phyloP scores from a whole-genome alignment of 2,888 invertebrate species.

The Reticulitermes lucifugus region DNA sequence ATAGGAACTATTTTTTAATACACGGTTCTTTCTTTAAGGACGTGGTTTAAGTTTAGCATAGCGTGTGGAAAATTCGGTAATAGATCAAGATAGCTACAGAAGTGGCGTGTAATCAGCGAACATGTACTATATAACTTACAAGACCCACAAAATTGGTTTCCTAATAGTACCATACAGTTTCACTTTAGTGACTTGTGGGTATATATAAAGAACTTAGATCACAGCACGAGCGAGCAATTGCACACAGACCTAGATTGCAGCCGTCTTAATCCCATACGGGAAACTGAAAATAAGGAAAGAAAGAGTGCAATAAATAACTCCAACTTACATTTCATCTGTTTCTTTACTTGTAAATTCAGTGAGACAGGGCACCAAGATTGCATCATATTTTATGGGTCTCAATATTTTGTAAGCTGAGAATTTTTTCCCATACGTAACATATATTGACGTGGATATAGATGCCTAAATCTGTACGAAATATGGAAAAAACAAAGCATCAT shows the following conservation, averaged over 20 bases:
- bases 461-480: too few relatives aligned
- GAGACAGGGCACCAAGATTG: too few relatives aligned
- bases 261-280: background rate
- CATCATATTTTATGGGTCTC: too few relatives aligned
- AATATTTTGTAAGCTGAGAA: too few relatives aligned
- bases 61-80: conserved; percentile 17
- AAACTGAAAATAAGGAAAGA: too few relatives aligned
- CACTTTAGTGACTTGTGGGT: conserved; percentile 6
- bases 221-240: background rate
- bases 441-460: too few relatives aligned
- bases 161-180: conserved; percentile 18
- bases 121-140: background rate
- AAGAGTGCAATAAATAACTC: too few relatives aligned
- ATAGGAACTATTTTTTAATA: background rate
- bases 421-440: too few relatives aligned
- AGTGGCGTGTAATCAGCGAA: background rate
- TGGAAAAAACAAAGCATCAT: too few relatives aligned
- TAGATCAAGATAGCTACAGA: background rate
- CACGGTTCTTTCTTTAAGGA: background rate
- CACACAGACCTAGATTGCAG: background rate
- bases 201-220: background rate
- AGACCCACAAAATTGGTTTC: conserved; percentile 14
- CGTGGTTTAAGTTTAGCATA: conserved; percentile 1
- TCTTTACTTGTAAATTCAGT: too few relatives aligned
- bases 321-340: too few relatives aligned